phyloP scores from a whole-genome alignment of 2,888 invertebrate genomes.

The Meta bourneti region DNA sequence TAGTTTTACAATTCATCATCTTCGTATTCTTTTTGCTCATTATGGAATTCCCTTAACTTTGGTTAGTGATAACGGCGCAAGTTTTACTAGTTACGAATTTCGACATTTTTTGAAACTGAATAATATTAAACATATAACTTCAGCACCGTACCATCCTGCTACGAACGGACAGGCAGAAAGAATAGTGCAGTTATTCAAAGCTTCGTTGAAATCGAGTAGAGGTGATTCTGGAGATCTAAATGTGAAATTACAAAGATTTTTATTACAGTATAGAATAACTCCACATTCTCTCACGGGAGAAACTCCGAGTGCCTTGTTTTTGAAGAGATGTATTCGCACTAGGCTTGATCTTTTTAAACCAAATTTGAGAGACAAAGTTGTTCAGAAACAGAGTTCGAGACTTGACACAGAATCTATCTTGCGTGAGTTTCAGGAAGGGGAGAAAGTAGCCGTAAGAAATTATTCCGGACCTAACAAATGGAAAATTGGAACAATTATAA shows the following conservation, averaged over 20 bases:
- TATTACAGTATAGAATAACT: constrained; percentile 62
- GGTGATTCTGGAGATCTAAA: constrained; percentile 63
- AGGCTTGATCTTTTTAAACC: constrained; percentile 15
- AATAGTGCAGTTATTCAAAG: constrained; percentile 75
- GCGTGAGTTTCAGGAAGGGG: constrained; percentile 38
- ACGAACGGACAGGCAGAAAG: constrained; percentile 79
- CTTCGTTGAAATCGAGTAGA: constrained; percentile 62
- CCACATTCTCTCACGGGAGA: constrained; percentile 62
- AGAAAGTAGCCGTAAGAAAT: constrained; percentile 36
- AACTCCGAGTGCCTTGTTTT: constrained; percentile 64
- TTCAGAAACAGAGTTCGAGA: constrained; percentile 12
- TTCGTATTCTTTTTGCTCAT: neutral
- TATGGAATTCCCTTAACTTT: constrained; percentile 34
- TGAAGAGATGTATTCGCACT: constrained; percentile 57
- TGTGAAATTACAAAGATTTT: constrained; percentile 62
- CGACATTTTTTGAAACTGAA: constrained; percentile 70
- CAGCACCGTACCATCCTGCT: constrained; percentile 78
- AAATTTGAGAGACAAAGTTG: no score
- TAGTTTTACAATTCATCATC: constrained; percentile 54
- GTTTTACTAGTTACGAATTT: constrained; percentile 47
- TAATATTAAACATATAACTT: constrained; percentile 74
- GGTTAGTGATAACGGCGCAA: constrained; percentile 64
- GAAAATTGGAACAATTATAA: constrained; percentile 39
- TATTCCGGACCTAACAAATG: constrained; percentile 39
- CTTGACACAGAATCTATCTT: constrained; percentile 23